Conservation (phyloP, 1,140 invertebrate genomes). For the Oppia nitens region DNA sequence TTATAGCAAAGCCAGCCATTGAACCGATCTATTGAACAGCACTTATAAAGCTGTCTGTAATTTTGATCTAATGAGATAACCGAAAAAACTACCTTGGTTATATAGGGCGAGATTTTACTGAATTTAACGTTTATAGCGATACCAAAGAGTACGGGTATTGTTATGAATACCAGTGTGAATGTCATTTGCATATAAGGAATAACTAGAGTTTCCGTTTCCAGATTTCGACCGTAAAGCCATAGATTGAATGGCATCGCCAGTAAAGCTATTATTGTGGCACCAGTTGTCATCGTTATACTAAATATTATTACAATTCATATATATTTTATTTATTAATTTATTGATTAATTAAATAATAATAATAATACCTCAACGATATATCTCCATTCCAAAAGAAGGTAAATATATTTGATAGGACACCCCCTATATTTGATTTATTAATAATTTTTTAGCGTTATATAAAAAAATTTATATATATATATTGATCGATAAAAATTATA, state of each 20-base stretch:
- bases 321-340: slow-evolving; percentile 13
- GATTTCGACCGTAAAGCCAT: slow-evolving; percentile 26
- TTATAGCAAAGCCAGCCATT: slow-evolving; percentile 22
- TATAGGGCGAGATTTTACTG: slow-evolving; percentile 22
- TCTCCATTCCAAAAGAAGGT: slow-evolving; percentile 31
- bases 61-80: not conserved
- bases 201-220: slow-evolving; percentile 24
- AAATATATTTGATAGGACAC: slow-evolving; percentile 31
- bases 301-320: slow-evolving; percentile 10
- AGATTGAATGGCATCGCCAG: slow-evolving; percentile 30
- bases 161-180: slow-evolving; percentile 25
- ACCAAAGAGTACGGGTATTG: slow-evolving; percentile 26
- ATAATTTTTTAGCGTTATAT: too few species aligned
- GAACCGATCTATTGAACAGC: slow-evolving; percentile 18
- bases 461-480: not conserved
- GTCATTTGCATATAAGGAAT: slow-evolving; percentile 30
- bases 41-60: not conserved
- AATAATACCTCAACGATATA: slow-evolving; percentile 28
- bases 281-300: slow-evolving; percentile 30
- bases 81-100: slow-evolving; percentile 16
- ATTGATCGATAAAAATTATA: too few species aligned
- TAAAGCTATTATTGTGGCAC: slow-evolving; percentile 27
- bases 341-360: not conserved
- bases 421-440: slow-evolving; percentile 19
- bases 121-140: slow-evolving; percentile 26